Base-by-base conservation (phyloP, 2,797 vertebrate species). In the Sebastes kiyomatsui region DNA sequence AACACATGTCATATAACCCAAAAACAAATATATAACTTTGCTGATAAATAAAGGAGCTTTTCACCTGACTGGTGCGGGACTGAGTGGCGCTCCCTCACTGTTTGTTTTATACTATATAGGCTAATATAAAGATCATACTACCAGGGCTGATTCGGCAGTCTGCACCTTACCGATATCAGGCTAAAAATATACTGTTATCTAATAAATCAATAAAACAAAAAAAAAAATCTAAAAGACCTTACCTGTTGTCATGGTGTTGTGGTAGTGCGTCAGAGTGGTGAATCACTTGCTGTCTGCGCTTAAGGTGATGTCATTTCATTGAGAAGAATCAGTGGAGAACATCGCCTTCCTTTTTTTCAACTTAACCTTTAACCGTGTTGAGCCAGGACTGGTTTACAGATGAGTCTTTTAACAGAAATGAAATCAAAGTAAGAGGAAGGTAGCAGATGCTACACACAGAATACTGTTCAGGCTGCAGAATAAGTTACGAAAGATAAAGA, bases 281-380 rank as follows among this genome's bases (percentile, higher is more conserved):
- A 82, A 83, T 90, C 82, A 90, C 32, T 75, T 74, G 62, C 67
- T 69, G 52, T 66, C 74, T 65, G 58, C 54, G n/a, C 64, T 38
- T 18, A n/a, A 58, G 67, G 27, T 85, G 79, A 82, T 61, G 67
- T 79, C 73, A 82, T 67, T 86, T 69, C 38, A 80, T n/a, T 56
- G n/a, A 70, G 7, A 75, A 72, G 59, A 86, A 42, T 86, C 4
- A 75, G 35, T 78, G 49, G 30, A 68, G 25, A 67, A 32, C 56
- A 71, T 28, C 1, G 22, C 33, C 33, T 54, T 78, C 66, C 32
- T 46, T 71, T 79, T 28, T 72, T 82, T 75, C 18, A 66, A 64
- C n/a, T 61, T 55, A n/a, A 58, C 83, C 18, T 58, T 69, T 27
- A 77, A 42, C 30, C 1, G 2, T 54, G 8, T 35, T 61, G 64